phyloP scores from a whole-genome alignment of 1,140 invertebrate genomes.

The Drosophila burlai region DNA sequence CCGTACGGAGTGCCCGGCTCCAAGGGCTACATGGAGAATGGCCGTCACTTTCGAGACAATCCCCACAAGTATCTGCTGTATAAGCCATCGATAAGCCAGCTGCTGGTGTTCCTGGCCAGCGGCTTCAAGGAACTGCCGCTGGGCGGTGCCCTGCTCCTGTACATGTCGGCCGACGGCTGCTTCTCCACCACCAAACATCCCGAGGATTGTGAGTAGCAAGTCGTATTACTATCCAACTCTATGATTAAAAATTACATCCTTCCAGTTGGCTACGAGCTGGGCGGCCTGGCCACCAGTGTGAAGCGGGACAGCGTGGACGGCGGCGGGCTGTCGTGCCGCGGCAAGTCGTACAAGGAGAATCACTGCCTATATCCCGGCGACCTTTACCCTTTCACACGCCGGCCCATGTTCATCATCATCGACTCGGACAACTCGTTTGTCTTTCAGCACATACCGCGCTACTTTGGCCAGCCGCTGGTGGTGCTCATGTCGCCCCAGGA shows the following conservation, averaged over 20 bases:
- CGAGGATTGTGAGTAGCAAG: slow-evolving; percentile 91
- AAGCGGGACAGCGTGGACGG: slow-evolving; percentile 88
- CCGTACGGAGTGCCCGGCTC: slow-evolving; percentile 87
- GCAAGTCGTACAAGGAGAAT: slow-evolving; percentile 92
- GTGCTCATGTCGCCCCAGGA: slow-evolving; percentile 97
- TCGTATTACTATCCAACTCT: background rate
- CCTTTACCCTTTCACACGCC: slow-evolving; percentile 95
- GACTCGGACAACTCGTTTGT: slow-evolving; percentile 98
- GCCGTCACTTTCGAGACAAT: slow-evolving; percentile 93
- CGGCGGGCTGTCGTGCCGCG: slow-evolving; percentile 85
- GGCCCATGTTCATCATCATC: slow-evolving; percentile 96
- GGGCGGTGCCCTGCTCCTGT: slow-evolving; percentile 95
- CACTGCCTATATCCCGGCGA: slow-evolving; percentile 97
- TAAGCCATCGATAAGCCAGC: slow-evolving; percentile 97
- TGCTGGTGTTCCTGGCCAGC: slow-evolving; percentile 96
- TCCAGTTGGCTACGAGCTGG: slow-evolving; percentile 95
- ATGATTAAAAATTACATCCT: slow-evolving; percentile 17
- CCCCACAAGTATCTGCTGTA: slow-evolving; percentile 98
- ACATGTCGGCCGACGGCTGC: slow-evolving; percentile 97
- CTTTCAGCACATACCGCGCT: slow-evolving; percentile 95
- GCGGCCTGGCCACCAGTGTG: slow-evolving; percentile 94
- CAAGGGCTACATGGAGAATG: slow-evolving; percentile 90
- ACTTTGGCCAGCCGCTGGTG: slow-evolving; percentile 97
- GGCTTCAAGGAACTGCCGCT: slow-evolving; percentile 97
- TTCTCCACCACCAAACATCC: slow-evolving; percentile 95